Evolutionary conservation across 2,888 invertebrate species (phyloP).

Genomic region (Cryptocephalus moraei): DNA sequence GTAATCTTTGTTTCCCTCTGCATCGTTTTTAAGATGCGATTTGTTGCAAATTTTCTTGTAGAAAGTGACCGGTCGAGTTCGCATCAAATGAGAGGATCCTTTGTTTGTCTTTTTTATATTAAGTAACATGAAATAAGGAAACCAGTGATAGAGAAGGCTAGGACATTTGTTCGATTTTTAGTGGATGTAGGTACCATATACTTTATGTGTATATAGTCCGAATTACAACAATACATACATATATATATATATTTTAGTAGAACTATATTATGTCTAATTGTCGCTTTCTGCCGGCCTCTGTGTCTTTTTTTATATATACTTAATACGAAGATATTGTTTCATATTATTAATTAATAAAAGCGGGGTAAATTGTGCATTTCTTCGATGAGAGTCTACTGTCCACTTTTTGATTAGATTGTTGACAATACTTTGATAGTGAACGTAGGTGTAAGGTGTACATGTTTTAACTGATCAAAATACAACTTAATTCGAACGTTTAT

Average conservation of each 20-base stretch:
- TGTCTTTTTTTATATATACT: no score
- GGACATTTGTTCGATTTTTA: slow-evolving; percentile 8
- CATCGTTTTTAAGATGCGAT: not conserved
- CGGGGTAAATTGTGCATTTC: no score
- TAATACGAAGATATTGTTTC: no score
- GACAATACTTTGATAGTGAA: no score
- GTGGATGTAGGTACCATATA: not conserved
- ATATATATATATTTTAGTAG: slow-evolving; percentile 10
- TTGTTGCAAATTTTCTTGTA: slow-evolving; percentile 14
- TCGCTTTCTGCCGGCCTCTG: no score
- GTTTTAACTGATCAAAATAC: no score
- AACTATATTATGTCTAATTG: slow-evolving; percentile 3
- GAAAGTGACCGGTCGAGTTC: slow-evolving; percentile 1
- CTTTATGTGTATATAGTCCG: slow-evolving; percentile 15
- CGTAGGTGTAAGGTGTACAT: no score
- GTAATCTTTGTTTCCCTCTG: slow-evolving; percentile 3
- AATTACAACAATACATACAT: slow-evolving; percentile 7
- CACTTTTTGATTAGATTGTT: no score
- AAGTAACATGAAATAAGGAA: slow-evolving; percentile 8
- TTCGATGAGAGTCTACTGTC: no score
- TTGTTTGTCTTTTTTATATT: no score
- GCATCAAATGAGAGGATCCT: not conserved
- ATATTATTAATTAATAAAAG: no score
- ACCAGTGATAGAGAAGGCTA: slow-evolving; percentile 16
- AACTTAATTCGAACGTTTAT: no score